phyloP scores from a whole-genome alignment of 2,888 invertebrate species.

The Athalia circularis region DNA sequence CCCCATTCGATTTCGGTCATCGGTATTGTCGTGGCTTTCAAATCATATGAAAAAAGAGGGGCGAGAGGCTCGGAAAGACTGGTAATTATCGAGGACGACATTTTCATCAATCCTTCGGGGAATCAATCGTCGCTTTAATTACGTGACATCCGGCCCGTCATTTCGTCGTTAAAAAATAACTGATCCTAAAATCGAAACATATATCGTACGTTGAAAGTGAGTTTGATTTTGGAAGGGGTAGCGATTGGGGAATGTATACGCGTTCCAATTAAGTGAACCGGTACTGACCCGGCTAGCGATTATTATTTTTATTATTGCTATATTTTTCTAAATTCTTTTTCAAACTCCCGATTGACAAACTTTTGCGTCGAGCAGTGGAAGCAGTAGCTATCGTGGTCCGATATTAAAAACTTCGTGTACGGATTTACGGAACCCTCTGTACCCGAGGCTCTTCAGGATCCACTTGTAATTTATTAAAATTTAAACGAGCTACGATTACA shows the following conservation, averaged over 20 bases:
- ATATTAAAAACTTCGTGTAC: constrained; percentile 50
- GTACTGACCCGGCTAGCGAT: background rate
- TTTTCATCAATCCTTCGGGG: background rate
- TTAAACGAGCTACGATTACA: constrained; percentile 56
- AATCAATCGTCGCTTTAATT: constrained; percentile 14
- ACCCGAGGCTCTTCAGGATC: constrained; percentile 38
- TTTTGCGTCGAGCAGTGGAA: no score
- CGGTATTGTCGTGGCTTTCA: background rate
- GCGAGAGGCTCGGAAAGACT: background rate
- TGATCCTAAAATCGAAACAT: no score
- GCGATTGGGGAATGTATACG: no score
- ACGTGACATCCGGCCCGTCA: background rate
- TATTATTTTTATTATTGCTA: no score
- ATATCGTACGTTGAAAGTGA: no score
- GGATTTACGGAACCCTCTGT: background rate
- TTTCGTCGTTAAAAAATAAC: no score
- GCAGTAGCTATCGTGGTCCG: background rate
- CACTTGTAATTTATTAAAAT: constrained; percentile 67
- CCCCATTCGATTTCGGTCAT: background rate
- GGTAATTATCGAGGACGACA: constrained; percentile 18
- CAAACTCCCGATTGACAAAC: no score
- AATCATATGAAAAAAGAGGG: background rate
- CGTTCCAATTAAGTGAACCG: constrained; percentile 6
- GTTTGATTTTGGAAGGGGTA: no score
- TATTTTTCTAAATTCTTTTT: no score